These are phyloP conservation scores for Hemicordylus capensis DNA, from an alignment of 2,113 vertebrate genomes.

Conservation along the genomic window DNA sequence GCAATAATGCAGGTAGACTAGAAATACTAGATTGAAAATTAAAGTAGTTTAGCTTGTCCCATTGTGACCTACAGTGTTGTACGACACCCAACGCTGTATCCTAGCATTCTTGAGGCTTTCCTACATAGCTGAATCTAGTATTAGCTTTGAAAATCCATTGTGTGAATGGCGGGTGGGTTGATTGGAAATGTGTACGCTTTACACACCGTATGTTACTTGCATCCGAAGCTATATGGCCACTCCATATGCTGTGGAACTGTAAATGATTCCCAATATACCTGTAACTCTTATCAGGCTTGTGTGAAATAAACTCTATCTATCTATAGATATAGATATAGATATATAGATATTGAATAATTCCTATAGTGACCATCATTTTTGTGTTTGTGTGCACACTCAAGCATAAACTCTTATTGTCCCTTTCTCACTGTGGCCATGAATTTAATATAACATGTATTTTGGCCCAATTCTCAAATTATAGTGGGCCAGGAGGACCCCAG, in stretches of 20 bases:
- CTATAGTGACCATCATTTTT: constrained; percentile 42
- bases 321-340: constrained; percentile 39
- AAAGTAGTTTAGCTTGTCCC: constrained; percentile 79
- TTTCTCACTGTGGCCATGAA: background rate
- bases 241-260: constrained; percentile 76
- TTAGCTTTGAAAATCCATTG: constrained; percentile 75
- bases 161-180: constrained; percentile 71
- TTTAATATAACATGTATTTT: background rate
- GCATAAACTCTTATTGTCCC: background rate
- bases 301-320: constrained; percentile 75
- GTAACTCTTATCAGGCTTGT: constrained; percentile 76
- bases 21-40: constrained; percentile 76
- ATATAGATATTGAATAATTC: constrained; percentile 69
- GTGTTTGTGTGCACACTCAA: background rate
- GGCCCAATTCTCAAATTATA: too few relatives aligned
- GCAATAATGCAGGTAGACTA: constrained; percentile 84
- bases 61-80: constrained; percentile 77
- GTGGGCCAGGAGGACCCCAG: background rate
- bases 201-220: constrained; percentile 71
- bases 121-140: constrained; percentile 73
- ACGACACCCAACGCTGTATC: constrained; percentile 69
- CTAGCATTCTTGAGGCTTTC: constrained; percentile 72
- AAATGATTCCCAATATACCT: constrained; percentile 74
- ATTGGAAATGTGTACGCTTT: constrained; percentile 67
- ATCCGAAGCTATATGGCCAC: constrained; percentile 74